Evolutionary conservation across 1,140 invertebrate genomes (phyloP).

Genomic region (Drosophila equinoxialis): DNA sequence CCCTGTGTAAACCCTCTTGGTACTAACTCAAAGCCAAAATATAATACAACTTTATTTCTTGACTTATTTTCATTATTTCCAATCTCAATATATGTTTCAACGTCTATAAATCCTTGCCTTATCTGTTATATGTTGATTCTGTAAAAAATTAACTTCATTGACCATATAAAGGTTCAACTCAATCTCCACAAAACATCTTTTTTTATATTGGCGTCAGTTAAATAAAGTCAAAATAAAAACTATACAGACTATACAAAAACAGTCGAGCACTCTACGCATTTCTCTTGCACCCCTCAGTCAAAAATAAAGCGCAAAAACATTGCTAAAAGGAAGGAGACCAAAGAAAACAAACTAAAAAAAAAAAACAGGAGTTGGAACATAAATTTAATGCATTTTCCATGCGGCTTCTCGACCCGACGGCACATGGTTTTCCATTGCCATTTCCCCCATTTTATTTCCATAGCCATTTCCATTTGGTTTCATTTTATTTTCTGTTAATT

Average conservation of each 20-base stretch:
- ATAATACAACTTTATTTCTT: no score
- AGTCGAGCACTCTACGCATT: constrained; percentile 39
- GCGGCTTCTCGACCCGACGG: constrained; percentile 34
- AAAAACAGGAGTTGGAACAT: constrained; percentile 49
- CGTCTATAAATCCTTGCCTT: no score
- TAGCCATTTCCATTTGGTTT: constrained; percentile 56
- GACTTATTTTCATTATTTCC: no score
- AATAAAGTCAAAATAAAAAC: constrained; percentile 11
- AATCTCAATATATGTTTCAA: no score
- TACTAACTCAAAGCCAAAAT: no score
- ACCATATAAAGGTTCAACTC: not conserved
- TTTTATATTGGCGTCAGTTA: no score
- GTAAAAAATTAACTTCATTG: no score
- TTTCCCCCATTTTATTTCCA: constrained; percentile 42
- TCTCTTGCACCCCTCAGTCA: not conserved
- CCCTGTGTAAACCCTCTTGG: no score
- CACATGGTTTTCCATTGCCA: constrained; percentile 13
- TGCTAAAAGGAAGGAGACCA: not conserved
- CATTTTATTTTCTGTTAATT: constrained; percentile 77
- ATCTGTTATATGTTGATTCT: no score
- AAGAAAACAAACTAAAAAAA: constrained; percentile 11
- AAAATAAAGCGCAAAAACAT: constrained; percentile 19
- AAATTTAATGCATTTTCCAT: constrained; percentile 76
- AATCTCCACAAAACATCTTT: not conserved
- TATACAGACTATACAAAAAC: constrained; percentile 18